phyloP scores from a whole-genome alignment of 2,113 vertebrate genomes.

The Apistogramma diplotaenia region DNA sequence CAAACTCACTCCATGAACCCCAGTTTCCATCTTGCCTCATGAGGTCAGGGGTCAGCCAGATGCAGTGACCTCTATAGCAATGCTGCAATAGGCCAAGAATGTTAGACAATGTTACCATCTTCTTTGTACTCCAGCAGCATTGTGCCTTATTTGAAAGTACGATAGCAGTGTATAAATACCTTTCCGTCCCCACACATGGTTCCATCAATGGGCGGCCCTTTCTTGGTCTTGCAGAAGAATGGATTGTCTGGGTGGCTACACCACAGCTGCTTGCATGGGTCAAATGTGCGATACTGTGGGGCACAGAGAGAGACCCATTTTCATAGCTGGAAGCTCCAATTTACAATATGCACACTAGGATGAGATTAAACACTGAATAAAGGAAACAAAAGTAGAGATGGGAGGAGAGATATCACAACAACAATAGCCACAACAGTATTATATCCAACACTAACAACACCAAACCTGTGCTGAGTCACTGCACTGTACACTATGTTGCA shows the following conservation, averaged over 20 bases:
- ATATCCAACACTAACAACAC: constrained; percentile 52
- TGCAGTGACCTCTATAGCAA: constrained; percentile 98
- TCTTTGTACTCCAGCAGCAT: not conserved
- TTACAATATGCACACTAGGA: not conserved
- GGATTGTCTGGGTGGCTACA: constrained; percentile 98
- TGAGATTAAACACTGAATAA: constrained; percentile 46
- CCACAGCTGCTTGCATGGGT: constrained; percentile 98
- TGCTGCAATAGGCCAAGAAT: constrained; percentile 77
- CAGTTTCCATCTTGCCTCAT: constrained; percentile 96
- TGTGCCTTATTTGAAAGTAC: not conserved
- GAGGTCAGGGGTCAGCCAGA: constrained; percentile 94
- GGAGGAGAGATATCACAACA: constrained; percentile 55
- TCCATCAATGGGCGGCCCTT: constrained; percentile 95
- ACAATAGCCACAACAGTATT: constrained; percentile 47
- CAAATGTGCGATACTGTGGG: constrained; percentile 91
- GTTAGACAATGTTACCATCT: not conserved
- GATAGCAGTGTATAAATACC: constrained; percentile 69
- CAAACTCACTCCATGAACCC: constrained; percentile 94
- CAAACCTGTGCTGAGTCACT: constrained; percentile 48
- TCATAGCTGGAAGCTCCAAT: constrained; percentile 17
- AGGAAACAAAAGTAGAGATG: constrained; percentile 44
- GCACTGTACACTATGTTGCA: constrained; percentile 59
- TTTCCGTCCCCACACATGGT: constrained; percentile 93
- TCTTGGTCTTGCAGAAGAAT: constrained; percentile 99
- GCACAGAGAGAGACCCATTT: constrained; percentile 48